Base-by-base conservation (phyloP, 2,113 vertebrate genomes). In the Scomber scombrus region DNA sequence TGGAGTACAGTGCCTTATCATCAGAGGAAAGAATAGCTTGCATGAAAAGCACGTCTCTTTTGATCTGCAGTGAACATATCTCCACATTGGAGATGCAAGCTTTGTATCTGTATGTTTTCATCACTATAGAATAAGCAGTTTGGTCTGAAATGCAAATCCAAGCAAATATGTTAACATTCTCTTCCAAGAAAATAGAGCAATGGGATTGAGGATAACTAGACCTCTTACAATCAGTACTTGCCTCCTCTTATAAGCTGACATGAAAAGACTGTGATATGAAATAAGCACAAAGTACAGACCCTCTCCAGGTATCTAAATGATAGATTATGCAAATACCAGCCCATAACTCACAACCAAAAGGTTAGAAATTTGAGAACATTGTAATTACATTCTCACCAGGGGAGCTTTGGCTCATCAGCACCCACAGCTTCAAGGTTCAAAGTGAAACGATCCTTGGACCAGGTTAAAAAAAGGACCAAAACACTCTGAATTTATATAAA, bases 241-340 rank as follows among this genome's bases (percentile, higher is more conserved):
- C 46, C 13, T 70, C 61, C 51, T 46, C 43, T 55, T 71, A 34
- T 66, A 5, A 11, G n/a, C 40, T 29, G 62, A 71, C 51, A 78
- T 78, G 62, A 84, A 81, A 58, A 50, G 64, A n/a, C 58, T 50
- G 45, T 61, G 55, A 76, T 77, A 74, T 74, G 46, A 66, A 49
- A 70, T 18, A 23, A 67, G 67, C 67, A 49, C 71, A 78, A 86
- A 78, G 60, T 45, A 4, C 26, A 12, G 21, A 19, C 43, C 52
- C 69, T 72, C 80, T 77, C 54, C 83, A 86, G 81, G 83, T 85
- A 77, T 55, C 60, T 61, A 70, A 87, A 75, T 81, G 79, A 81
- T 71, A 61, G 68, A 91, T 89, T 83, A 84, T 90, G 80, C 68
- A 81, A 88, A 91, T 90, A 85, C 23, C 21, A 64, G 34, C 69